Base-by-base conservation (phyloP, 1,140 invertebrate genomes). In the Diorhabda carinulata region DNA sequence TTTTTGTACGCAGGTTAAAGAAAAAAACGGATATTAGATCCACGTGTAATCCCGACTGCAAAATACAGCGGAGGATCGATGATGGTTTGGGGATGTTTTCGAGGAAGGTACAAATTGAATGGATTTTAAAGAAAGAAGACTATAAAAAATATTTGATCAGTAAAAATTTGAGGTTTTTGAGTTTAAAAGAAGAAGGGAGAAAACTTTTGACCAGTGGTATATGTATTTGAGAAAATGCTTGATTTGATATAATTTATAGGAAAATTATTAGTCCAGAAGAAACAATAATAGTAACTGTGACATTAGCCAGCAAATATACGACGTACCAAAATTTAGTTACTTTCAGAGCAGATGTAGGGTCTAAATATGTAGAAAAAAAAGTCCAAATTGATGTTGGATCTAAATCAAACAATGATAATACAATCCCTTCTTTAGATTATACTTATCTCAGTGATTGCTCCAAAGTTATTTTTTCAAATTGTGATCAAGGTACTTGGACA, bases 381-480 rank as follows among this genome's bases (percentile, higher is more conserved):
- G 78, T 77, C 0, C 73, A 81, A 6, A 44, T 84, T 10, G 81
- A 81, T 47, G 76, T 85, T 3, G 75, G 77, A 69, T 73, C 57
- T 42, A 66, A 67, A 43, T 61, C 80, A 73, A 66, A 68, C 5
- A 58, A 72, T 2, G 82, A 84, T 69, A 72, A 78, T 56, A 70
- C 60, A 42, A 74, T 70, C 8, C 84, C 84, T 61, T 76, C 70
- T 2, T 71, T 85, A 10, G 75, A 79, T 66, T 83, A 83, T 61
- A 78, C 74, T 8, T 86, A 81, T 59, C 83, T 82, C 57, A 83
- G 82, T 68, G 85, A 86, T 70, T 86, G 85, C 61, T 74, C 74
- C 2, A 81, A 81, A 10, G 79, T 82, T 64, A 66, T 81, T 3
- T 77, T 75, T 5, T 74, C 73, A 43, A 76, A 81, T 41, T 86